Conservation (phyloP, 1,140 invertebrate species). For the Bemisia tabaci region DNA sequence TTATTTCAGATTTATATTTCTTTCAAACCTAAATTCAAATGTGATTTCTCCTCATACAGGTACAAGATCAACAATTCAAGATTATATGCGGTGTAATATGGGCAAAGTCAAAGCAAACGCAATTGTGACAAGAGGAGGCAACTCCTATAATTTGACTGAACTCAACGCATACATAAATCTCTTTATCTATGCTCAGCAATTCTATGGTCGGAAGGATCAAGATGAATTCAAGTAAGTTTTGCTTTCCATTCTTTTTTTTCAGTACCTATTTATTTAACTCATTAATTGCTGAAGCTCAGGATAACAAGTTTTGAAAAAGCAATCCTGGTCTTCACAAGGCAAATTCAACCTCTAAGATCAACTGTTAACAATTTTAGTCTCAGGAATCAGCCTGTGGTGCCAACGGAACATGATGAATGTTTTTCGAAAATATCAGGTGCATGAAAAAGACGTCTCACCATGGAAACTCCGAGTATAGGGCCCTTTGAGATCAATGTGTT, state of each 20-base stretch:
- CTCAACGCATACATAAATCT: constrained; percentile 73
- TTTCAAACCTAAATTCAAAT: constrained; percentile 1
- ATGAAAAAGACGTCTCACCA: too few species aligned
- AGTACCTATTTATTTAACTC: background rate
- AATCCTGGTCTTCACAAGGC: too few species aligned
- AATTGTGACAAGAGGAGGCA: constrained; percentile 66
- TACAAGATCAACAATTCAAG: constrained; percentile 55
- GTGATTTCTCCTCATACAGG: constrained; percentile 32
- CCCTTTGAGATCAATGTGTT: too few species aligned
- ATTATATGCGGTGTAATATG: constrained; percentile 77
- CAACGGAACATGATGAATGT: too few species aligned
- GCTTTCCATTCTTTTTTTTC: background rate
- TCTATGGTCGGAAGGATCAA: constrained; percentile 68
- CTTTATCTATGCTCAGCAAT: constrained; percentile 79
- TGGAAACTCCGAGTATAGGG: too few species aligned
- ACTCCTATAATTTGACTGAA: constrained; percentile 59
- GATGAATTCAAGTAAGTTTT: constrained; percentile 61
- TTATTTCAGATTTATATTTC: background rate
- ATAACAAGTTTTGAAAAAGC: too few species aligned
- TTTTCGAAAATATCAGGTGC: too few species aligned
- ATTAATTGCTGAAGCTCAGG: too few species aligned
- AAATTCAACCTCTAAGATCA: too few species aligned
- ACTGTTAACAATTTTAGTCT: too few species aligned
- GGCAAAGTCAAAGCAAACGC: constrained; percentile 85
- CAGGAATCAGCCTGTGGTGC: too few species aligned